phyloP scores from a whole-genome alignment of 2,888 invertebrate species.

The Electrophaes corylata region DNA sequence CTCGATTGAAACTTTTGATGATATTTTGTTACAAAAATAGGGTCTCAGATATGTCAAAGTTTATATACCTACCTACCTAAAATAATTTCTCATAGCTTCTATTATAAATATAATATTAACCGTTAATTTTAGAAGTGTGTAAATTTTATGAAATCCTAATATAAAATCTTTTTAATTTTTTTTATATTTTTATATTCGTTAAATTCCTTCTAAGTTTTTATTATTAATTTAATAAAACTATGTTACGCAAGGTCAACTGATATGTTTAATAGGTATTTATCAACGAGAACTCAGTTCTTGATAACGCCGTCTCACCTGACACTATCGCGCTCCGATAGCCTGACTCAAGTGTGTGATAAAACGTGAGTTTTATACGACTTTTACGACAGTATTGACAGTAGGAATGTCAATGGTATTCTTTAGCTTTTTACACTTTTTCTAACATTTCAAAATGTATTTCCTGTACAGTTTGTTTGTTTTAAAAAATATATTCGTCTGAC shows the following conservation, averaged over 20 bases:
- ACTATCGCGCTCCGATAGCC: conserved; percentile 14
- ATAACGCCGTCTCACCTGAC: conserved; percentile 24
- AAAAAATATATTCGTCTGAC: not conserved
- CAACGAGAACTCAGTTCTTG: conserved; percentile 12
- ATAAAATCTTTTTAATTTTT: too few relatives aligned
- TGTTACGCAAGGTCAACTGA: conserved; percentile 1
- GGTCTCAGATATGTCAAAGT: too few relatives aligned
- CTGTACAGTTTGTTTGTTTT: not conserved
- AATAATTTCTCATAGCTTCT: too few relatives aligned
- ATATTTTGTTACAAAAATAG: too few relatives aligned
- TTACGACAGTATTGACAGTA: conserved; percentile 17
- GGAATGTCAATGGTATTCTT: not conserved
- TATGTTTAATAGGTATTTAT: conserved; percentile 19
- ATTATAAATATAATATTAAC: too few relatives aligned
- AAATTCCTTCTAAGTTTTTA: too few relatives aligned
- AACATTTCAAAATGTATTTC: not conserved
- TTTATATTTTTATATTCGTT: not conserved
- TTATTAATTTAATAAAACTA: conserved; percentile 5
- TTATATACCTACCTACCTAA: too few relatives aligned
- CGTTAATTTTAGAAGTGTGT: too few relatives aligned
- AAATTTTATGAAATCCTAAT: too few relatives aligned
- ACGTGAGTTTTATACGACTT: conserved; percentile 19
- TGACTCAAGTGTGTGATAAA: conserved; percentile 15
- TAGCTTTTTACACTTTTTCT: not conserved
- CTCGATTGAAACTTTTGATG: too few relatives aligned